Evolutionary conservation across 2,888 invertebrate genomes (phyloP).

Genomic region (Nipponacmea schrenckii): DNA sequence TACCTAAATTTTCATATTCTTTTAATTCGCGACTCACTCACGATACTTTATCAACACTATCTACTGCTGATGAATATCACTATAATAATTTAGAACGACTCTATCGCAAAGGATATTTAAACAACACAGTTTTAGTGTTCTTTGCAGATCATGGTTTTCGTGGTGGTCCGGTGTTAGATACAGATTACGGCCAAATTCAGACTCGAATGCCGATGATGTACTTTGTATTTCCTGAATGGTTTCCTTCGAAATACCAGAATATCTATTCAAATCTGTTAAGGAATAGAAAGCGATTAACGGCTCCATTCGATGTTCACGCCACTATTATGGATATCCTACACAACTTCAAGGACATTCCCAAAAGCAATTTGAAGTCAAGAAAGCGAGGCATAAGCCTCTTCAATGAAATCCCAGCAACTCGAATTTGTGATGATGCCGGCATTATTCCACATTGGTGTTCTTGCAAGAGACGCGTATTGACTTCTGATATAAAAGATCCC

Average conservation of each 20-base stretch:
- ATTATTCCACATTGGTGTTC: conserved; percentile 77
- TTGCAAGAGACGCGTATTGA: conserved; percentile 44
- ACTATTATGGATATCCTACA: conserved; percentile 77
- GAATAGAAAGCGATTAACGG: conserved; percentile 79
- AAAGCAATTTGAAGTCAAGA: conserved; percentile 13
- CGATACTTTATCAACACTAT: conserved; percentile 83
- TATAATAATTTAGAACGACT: conserved; percentile 72
- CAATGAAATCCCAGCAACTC: conserved; percentile 76
- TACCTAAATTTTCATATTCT: conserved; percentile 82
- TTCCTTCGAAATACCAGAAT: conserved; percentile 74
- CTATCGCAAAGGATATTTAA: conserved; percentile 58
- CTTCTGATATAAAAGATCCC: conserved; percentile 63
- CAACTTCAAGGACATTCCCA: conserved; percentile 23
- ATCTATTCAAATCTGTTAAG: conserved; percentile 76
- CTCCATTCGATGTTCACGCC: conserved; percentile 85
- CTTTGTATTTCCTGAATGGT: conserved; percentile 79
- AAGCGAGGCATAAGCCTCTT: conserved; percentile 76
- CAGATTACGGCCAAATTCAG: conserved; percentile 82
- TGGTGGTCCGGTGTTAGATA: conserved; percentile 84
- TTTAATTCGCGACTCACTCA: conserved; percentile 88
- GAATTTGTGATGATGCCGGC: conserved; percentile 82
- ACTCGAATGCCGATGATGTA: conserved; percentile 87
- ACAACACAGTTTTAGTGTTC: conserved; percentile 55
- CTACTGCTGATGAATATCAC: conserved; percentile 78
- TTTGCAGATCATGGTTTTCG: conserved; percentile 92